phyloP scores from a whole-genome alignment of 2,797 vertebrate species.

The Pristis pectinata region DNA sequence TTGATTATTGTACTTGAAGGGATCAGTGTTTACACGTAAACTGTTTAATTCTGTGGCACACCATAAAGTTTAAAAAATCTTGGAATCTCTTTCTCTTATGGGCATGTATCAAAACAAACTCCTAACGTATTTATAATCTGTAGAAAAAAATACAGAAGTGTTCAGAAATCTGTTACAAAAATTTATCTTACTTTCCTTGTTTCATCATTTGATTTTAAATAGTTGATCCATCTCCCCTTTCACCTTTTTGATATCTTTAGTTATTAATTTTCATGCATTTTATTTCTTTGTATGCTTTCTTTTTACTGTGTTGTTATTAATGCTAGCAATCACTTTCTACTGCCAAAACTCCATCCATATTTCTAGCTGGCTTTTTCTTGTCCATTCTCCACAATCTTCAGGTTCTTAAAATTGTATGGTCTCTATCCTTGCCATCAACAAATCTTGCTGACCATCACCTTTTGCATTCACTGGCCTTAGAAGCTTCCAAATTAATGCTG shows the following conservation, averaged over 20 bases:
- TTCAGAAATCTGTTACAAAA: no score
- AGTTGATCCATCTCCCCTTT: not conserved
- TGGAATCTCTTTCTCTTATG: not conserved
- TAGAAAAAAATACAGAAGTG: no score
- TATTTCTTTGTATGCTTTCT: no score
- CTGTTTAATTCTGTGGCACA: not conserved
- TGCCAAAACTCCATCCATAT: no score
- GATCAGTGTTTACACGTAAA: not conserved
- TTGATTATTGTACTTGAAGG: not conserved
- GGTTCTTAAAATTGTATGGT: not conserved
- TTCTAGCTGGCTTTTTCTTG: not conserved
- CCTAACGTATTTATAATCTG: no score
- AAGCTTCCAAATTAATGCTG: not conserved
- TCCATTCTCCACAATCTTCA: not conserved
- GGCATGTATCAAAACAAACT: not conserved
- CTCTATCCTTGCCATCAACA: not conserved
- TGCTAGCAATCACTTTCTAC: no score
- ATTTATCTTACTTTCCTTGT: not conserved
- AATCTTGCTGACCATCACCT: not conserved
- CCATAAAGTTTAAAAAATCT: slow-evolving; percentile 1
- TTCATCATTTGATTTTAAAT: not conserved
- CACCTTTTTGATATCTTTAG: not conserved
- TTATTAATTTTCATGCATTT: not conserved
- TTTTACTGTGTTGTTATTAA: no score
- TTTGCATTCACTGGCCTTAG: not conserved